These are phyloP conservation scores for Osmoderma eremita DNA, from an alignment of 2,888 invertebrate species.

Conservation along the genomic window DNA sequence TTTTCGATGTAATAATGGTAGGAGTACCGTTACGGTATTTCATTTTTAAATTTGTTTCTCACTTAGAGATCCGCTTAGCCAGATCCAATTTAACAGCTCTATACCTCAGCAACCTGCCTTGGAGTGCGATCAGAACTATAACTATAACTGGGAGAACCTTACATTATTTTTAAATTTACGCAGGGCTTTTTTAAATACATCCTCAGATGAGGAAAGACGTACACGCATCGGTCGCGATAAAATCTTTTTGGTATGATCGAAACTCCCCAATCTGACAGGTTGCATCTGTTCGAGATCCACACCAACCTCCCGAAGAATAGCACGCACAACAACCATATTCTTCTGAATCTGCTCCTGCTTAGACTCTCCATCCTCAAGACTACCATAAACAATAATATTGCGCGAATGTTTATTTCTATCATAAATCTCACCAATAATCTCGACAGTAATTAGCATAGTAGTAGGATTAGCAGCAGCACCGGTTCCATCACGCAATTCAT, in stretches of 20 bases:
- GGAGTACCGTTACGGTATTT: background rate
- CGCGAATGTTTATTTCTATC: background rate
- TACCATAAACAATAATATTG: conserved; percentile 1
- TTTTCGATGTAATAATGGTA: background rate
- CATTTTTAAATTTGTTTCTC: background rate
- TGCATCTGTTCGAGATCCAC: background rate
- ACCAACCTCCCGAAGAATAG: background rate
- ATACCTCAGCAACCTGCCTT: background rate
- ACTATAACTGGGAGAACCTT: background rate
- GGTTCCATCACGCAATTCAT: background rate
- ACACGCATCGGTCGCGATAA: background rate
- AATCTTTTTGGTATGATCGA: too few species aligned
- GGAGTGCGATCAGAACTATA: background rate
- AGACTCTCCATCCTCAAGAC: background rate
- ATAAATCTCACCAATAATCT: background rate
- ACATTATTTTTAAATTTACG: background rate
- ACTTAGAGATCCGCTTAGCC: background rate
- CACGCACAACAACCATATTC: background rate
- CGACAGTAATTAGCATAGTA: background rate
- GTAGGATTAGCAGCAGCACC: background rate
- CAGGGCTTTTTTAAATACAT: background rate
- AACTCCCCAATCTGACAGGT: background rate
- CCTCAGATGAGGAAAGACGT: background rate
- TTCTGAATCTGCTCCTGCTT: background rate
- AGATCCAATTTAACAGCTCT: background rate